A percentile compares a stretch with the other conserved stretches of the same genome.
Conservation (phyloP, 2,888 invertebrate species). For the Rhamnusium bicolor region DNA sequence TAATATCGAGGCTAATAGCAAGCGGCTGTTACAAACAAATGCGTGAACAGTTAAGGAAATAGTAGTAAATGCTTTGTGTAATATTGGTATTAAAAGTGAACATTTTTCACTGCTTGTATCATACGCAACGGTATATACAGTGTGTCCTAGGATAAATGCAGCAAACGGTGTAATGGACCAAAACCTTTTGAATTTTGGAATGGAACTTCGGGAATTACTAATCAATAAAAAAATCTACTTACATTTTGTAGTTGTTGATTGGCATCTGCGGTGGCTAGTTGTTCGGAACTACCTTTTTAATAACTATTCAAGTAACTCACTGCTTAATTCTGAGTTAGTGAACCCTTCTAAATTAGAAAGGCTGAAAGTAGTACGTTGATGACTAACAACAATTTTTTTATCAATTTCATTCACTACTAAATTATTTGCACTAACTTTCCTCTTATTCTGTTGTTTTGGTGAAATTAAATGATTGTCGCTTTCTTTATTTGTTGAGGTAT, state of each 20-base stretch:
- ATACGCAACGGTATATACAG: no score
- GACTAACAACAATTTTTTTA: slow-evolving; percentile 73
- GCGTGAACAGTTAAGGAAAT: no score
- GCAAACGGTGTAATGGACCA: no score
- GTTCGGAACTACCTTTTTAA: slow-evolving; percentile 87
- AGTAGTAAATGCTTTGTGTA: no score
- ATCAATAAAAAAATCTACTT: slow-evolving; percentile 59
- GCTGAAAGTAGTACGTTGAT: slow-evolving; percentile 85
- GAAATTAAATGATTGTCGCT: slow-evolving; percentile 51
- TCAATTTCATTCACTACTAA: slow-evolving; percentile 57
- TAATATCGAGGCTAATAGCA: no score
- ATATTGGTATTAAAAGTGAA: no score
- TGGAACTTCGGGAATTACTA: no score
- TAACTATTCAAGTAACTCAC: slow-evolving; percentile 83
- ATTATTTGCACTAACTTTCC: slow-evolving; percentile 70
- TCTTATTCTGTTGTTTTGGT: slow-evolving; percentile 60
- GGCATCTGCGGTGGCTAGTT: slow-evolving; percentile 76
- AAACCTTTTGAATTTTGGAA: no score
- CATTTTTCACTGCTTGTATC: no score
- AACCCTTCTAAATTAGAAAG: slow-evolving; percentile 83
- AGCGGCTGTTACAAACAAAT: no score
- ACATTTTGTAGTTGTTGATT: slow-evolving; percentile 65
- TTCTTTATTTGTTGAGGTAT: slow-evolving; percentile 48
- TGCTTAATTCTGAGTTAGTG: slow-evolving; percentile 72
- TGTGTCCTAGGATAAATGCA: no score